Conservation (phyloP, 37 sponge, comb jelly and placozoan species). For the Haliclona indistincta region DNA sequence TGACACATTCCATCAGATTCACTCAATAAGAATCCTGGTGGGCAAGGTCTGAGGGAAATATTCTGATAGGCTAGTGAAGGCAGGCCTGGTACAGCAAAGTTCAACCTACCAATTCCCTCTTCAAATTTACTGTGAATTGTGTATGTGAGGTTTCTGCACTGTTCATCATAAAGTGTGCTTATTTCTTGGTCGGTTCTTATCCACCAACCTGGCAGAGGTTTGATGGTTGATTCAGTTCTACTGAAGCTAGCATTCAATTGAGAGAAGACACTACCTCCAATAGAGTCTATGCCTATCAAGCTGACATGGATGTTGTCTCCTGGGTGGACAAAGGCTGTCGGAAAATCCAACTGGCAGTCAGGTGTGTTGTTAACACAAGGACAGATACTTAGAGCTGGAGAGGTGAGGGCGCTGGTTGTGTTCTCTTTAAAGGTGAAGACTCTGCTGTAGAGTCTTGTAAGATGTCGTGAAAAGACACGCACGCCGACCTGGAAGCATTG, state of each 20-base stretch:
- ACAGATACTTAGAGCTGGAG: neutral
- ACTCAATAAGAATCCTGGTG: neutral
- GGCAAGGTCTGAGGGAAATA: neutral
- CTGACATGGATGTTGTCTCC: neutral
- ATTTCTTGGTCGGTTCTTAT: neutral
- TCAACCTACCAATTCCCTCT: neutral
- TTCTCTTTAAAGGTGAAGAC: neutral
- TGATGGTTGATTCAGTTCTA: neutral
- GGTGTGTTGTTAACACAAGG: neutral
- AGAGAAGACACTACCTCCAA: slow-evolving; percentile 4
- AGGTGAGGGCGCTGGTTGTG: neutral
- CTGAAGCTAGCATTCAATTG: slow-evolving; percentile 9
- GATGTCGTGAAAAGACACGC: neutral
- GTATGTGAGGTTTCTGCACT: neutral
- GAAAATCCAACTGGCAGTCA: neutral
- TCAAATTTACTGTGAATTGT: neutral
- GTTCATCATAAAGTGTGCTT: neutral
- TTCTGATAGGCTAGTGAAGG: neutral
- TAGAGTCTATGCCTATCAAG: neutral
- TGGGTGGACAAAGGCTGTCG: neutral
- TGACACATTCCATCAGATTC: neutral
- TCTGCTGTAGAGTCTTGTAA: neutral
- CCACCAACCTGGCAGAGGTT: neutral
- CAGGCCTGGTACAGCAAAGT: slow-evolving; percentile 10
- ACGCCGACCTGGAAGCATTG: slow-evolving; percentile 3